Evolutionary conservation across 2,888 invertebrate species (phyloP).

Genomic region (Drosophila dives): DNA sequence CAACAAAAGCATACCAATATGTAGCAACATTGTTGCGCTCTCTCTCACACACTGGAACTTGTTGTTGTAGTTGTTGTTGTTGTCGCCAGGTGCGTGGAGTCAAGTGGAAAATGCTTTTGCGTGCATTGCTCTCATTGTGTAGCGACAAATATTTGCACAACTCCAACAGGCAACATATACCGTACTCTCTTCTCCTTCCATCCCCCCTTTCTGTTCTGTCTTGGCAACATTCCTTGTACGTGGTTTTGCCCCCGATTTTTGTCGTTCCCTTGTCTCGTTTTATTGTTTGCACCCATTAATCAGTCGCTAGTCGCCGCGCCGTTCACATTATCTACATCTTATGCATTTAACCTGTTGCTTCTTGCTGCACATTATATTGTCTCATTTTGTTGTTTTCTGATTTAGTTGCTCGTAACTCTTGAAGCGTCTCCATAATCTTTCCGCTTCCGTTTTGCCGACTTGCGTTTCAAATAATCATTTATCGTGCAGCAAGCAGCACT

Average conservation of each 20-base stretch:
- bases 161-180: constrained; percentile 21
- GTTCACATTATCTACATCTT: constrained; percentile 50
- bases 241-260: constrained; percentile 42
- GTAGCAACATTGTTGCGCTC: constrained; percentile 68
- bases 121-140: constrained; percentile 77
- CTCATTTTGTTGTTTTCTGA: constrained; percentile 15
- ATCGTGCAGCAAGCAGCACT: constrained; percentile 23
- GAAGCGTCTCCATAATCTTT: constrained; percentile 18
- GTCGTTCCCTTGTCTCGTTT: constrained; percentile 44
- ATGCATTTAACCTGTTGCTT: constrained; percentile 53
- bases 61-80: constrained; percentile 36
- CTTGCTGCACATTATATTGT: constrained; percentile 26
- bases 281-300: constrained; percentile 73
- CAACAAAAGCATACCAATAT: constrained; percentile 35
- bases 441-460: constrained; percentile 41
- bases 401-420: constrained; percentile 8
- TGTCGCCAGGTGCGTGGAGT: constrained; percentile 71
- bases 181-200: background rate
- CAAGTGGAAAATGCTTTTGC: constrained; percentile 76
- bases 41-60: constrained; percentile 43
- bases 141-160: constrained; percentile 73
- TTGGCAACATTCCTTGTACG: constrained; percentile 43
- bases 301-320: constrained; percentile 51
- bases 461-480: constrained; percentile 40
- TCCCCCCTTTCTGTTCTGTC: background rate